Conservation (phyloP, 2,797 vertebrate genomes). For the Botia almorhae region DNA sequence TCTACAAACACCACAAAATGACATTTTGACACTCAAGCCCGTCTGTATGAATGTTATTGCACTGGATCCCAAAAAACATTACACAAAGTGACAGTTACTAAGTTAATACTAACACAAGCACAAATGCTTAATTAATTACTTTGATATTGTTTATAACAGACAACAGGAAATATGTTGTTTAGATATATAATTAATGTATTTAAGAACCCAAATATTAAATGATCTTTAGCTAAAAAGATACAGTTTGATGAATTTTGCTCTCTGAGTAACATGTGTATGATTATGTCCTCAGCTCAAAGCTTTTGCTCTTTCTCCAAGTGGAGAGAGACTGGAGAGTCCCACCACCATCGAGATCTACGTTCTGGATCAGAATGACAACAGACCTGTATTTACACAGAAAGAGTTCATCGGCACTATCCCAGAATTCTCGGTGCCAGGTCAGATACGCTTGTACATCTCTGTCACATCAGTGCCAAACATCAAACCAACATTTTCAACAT, state of each 20-base stretch:
- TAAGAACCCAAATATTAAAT: background rate
- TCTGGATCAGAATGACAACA: slow-evolving; percentile 97
- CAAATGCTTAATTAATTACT: background rate
- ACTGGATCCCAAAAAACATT: background rate
- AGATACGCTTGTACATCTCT: slow-evolving; percentile 11
- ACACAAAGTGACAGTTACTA: background rate
- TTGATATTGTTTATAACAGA: no score
- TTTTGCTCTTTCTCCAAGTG: slow-evolving; percentile 91
- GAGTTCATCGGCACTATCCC: slow-evolving; percentile 80
- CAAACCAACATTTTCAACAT: background rate
- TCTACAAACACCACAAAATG: background rate
- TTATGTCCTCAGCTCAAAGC: slow-evolving; percentile 84
- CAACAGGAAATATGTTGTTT: no score
- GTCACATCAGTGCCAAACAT: no score
- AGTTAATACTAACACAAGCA: background rate
- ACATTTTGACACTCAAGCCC: background rate
- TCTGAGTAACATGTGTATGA: background rate
- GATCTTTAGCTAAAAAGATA: background rate
- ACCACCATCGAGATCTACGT: slow-evolving; percentile 95
- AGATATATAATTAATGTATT: background rate
- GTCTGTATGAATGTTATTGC: background rate
- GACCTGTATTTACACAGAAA: slow-evolving; percentile 83
- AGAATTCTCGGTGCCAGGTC: slow-evolving; percentile 92
- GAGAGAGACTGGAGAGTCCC: slow-evolving; percentile 89
- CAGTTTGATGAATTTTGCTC: background rate